Evolutionary conservation across 1,140 invertebrate genomes (phyloP), one percentile per base, ranked within the genome.

Genomic region (Papilio aristodemus): DNA sequence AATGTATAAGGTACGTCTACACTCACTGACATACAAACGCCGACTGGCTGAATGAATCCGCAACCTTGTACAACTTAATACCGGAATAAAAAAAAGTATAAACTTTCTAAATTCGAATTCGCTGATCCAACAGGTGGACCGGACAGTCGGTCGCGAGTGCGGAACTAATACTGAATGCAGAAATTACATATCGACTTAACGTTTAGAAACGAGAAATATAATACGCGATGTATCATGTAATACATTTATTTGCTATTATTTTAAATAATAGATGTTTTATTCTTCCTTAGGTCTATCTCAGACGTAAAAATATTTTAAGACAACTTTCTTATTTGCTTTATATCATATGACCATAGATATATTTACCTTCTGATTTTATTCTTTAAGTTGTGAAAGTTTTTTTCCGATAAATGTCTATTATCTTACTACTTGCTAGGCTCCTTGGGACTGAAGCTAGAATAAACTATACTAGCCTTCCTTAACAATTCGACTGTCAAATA

Each of bases 61-160:
- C 76, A 82, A 81, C 76, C 83, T 84, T 83, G 73, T 85, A 79
- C 79, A 85, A 85, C 77, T 84, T 82, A 50, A 76, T 76, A 74
- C 74, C 78, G 77, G 78, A 83, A 83, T 84, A 78, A 87, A 85
- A 86, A 85, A 86, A 83, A 54, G 46, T 54, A 77, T 85, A 80
- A 75, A 87, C 87, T 90, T 88, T 90, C 87, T 90, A 88, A 83
- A 81, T 81, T 80, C 75, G 76, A 83, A 86, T 87, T 86, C 68
- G 79, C 85, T 77, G 85, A 85, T 83, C 73, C 70, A 71, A 72
- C 75, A 80, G 76, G 81, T 80, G 74, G 67, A 72, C 70, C 62
- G 62, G 68, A 58, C 73, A 54, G 66, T 58, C 39, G 68, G 67
- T 46, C 50, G 27, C 14, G 22, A 60, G 57, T 25, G 32, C 17